phyloP scores from a whole-genome alignment of 2,888 invertebrate species.

The Campopleginae sp. region DNA sequence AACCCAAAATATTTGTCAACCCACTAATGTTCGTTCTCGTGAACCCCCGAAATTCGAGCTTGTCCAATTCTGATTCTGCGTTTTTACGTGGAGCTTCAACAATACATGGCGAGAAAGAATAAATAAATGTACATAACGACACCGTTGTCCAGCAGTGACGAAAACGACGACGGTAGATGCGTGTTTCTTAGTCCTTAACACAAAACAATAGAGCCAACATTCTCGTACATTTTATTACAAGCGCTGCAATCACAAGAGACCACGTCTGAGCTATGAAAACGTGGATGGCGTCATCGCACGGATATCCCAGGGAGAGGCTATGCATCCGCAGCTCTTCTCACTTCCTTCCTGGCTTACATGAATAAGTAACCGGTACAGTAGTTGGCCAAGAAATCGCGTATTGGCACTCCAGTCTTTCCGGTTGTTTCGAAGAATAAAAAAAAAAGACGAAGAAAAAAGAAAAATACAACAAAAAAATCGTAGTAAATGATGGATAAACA shows the following conservation, averaged over 20 bases:
- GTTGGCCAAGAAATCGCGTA: slow-evolving; percentile 6
- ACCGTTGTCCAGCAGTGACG: neutral
- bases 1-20: neutral
- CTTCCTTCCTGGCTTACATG: slow-evolving; percentile 59
- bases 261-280: slow-evolving; percentile 27
- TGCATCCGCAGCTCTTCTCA: slow-evolving; percentile 58
- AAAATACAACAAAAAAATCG: neutral
- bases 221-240: slow-evolving; percentile 15
- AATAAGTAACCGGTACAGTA: slow-evolving; percentile 16
- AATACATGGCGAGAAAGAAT: no score
- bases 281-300: slow-evolving; percentile 55
- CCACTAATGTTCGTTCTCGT: neutral
- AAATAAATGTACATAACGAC: no score
- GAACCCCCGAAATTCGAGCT: neutral
- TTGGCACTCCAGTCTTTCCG: neutral
- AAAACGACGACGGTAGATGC: neutral
- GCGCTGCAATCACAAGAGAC: slow-evolving; percentile 31
- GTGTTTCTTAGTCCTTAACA: neutral
- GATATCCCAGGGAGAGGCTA: slow-evolving; percentile 21
- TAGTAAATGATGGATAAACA: neutral
- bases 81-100: neutral
- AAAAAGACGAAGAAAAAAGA: neutral
- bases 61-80: slow-evolving; percentile 1
- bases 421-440: neutral
- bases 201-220: slow-evolving; percentile 3